These are phyloP conservation scores for Aphodius granarius DNA, from an alignment of 2,888 invertebrate genomes.

Conservation along the genomic window DNA sequence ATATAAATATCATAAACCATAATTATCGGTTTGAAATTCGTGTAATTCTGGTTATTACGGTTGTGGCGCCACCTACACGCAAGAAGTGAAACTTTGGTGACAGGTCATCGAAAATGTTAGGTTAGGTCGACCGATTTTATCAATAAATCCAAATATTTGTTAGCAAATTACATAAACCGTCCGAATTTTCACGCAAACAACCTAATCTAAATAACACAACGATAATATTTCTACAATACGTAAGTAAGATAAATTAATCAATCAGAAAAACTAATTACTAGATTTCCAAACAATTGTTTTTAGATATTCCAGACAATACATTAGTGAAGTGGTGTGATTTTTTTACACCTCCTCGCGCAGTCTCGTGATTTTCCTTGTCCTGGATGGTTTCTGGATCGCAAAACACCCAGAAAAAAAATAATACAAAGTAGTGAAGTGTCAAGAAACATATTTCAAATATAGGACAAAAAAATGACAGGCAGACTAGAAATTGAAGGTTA, in stretches of 20 bases:
- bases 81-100: neutral
- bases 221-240: neutral
- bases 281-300: neutral
- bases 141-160: neutral
- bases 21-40: too few relatives aligned
- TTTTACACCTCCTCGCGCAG: neutral
- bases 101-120: neutral
- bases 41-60: too few relatives aligned
- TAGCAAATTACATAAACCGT: neutral
- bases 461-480: slow-evolving; percentile 27
- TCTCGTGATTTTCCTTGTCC: neutral
- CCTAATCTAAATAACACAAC: neutral
- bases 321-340: neutral
- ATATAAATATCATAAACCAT: too few relatives aligned
- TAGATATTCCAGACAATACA: neutral
- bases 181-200: neutral
- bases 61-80: neutral
- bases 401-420: neutral
- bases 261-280: neutral
- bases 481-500: slow-evolving; percentile 38
- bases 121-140: neutral
- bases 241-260: neutral
- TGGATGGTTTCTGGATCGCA: too few relatives aligned
- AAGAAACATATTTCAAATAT: neutral
- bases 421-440: neutral